Conservation (phyloP, 2,888 invertebrate species). For the Pherbina coryleti region DNA sequence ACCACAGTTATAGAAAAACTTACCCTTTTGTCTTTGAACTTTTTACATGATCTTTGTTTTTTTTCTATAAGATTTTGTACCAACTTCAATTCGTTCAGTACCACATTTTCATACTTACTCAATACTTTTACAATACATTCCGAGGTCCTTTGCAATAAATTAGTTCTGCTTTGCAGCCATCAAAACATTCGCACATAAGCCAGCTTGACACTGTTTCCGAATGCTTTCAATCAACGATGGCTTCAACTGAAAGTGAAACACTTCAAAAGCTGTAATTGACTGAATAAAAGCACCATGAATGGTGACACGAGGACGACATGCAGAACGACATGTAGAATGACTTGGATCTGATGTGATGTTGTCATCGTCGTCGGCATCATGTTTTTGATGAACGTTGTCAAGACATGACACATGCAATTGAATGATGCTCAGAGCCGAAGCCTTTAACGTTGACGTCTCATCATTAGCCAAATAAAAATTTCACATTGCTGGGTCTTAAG, state of each 20-base stretch:
- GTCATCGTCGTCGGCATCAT: not conserved
- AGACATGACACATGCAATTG: conserved; percentile 22
- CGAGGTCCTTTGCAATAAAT: no score
- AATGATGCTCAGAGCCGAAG: not conserved
- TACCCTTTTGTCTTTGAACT: no score
- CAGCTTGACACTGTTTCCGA: not conserved
- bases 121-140: no score
- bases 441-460: not conserved
- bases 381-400: not conserved
- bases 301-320: not conserved
- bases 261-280: conserved; percentile 1
- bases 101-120: no score
- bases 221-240: not conserved
- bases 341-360: not conserved
- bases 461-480: conserved; percentile 28
- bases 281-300: no score
- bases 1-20: no score
- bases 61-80: no score
- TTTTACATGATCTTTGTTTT: no score
- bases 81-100: no score
- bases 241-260: conserved; percentile 18
- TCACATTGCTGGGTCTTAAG: not conserved
- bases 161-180: no score
- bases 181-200: not conserved
- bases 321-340: not conserved